Percentiles rank a stretch among this genome's conserved stretches.
Evolutionary conservation across 2,797 vertebrate genomes (phyloP).

Genomic region (Lateolabrax maculatus): DNA sequence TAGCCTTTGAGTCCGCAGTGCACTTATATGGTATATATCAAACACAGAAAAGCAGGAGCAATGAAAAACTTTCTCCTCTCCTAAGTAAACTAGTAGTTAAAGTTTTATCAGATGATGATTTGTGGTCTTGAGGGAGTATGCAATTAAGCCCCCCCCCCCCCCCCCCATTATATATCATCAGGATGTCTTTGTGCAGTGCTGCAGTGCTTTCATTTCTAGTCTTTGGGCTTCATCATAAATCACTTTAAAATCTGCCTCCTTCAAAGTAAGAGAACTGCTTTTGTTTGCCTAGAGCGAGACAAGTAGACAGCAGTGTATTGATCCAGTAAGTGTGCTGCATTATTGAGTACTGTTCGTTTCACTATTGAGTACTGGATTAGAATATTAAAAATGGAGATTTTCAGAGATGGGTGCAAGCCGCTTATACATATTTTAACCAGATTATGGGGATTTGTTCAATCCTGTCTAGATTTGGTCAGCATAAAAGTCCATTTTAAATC

Average conservation of each 20-base stretch:
- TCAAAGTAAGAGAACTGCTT: conserved; percentile 28
- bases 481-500: conserved; percentile 7
- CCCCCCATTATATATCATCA: conserved; percentile 26
- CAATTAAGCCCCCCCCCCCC: conserved; percentile 31
- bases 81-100: conserved; percentile 3
- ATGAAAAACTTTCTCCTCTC: conserved; percentile 21
- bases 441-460: conserved; percentile 56
- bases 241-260: conserved; percentile 34
- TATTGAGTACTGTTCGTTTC: conserved; percentile 19
- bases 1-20: neutral
- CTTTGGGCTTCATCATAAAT: conserved; percentile 50
- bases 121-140: conserved; percentile 14
- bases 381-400: conserved; percentile 54
- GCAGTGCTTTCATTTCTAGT: conserved; percentile 22
- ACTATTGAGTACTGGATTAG: conserved; percentile 31
- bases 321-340: conserved; percentile 53
- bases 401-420: conserved; percentile 37
- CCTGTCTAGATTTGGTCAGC: conserved; percentile 31
- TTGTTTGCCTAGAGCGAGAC: conserved; percentile 23
- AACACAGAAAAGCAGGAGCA: neutral
- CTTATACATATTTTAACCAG: conserved; percentile 57
- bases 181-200: conserved; percentile 12
- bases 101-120: conserved; percentile 18
- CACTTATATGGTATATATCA: conserved; percentile 14
- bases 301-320: conserved; percentile 43